Base-by-base conservation (phyloP, 2,113 vertebrate species). In the Rhinopithecus roxellana region DNA sequence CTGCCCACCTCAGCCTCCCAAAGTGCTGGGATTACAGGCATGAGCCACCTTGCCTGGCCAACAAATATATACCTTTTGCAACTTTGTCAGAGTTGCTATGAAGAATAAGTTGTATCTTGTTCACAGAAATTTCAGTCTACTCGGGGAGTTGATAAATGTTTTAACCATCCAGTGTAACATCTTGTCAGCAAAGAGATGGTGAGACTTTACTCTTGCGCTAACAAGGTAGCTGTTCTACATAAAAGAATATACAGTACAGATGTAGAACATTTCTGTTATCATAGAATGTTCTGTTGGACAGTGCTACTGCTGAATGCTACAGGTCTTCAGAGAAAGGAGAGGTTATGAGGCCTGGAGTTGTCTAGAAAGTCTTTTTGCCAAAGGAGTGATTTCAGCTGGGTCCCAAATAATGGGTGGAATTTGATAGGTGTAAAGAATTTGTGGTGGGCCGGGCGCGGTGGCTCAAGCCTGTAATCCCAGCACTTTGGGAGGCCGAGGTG, bases 381-480 rank as follows among this genome's bases (percentile, higher is more conserved):
- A 83, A 95, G 52, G 84, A 93, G 67, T 43, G 75, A 86, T 89
- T 93, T 92, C 84, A 78, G 61, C 52, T 74, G 35, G 17, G n/a
- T 92, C 27, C n/a, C 40, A 79, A 80, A 92, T 81, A 87, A 83
- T 90, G 79, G 67, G 79, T 83, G 13, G 74, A 83, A 93, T 93
- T 93, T 95, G 55, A 88, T 80, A 45, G 45, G 32, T 89, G 7
- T 75, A 79, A 95, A 94, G 85, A 96, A 79, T 87, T 45, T 16
- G 20, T 7, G 67, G 6, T 69, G 30, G 67, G 4, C 4, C 4
- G 4, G 4, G 40, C 40, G 40, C 40, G 40, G 40, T 40, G 40
- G 40, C 40, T 40, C 40, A 40, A 40, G 32, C 32, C 32, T 69
- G 16, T 69, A 69, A 69, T 69, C 32, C 32, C 14, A 18, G 30